Percentiles rank a stretch among this genome's conserved stretches.
Conservation (phyloP, 2,113 vertebrate species). For the Uria lomvia region DNA sequence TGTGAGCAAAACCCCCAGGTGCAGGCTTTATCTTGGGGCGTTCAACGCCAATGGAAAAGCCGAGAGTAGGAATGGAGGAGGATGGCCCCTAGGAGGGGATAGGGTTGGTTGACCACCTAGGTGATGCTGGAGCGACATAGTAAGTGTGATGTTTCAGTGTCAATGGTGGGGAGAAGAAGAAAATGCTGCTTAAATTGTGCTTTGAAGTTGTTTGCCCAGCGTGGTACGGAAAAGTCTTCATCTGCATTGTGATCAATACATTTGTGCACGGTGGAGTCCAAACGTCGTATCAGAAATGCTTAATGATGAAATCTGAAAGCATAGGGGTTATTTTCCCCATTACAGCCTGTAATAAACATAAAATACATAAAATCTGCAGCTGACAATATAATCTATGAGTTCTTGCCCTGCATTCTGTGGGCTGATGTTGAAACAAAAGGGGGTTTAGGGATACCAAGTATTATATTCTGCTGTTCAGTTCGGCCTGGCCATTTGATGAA, state of each 20-base stretch:
- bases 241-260: not conserved
- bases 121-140: not conserved
- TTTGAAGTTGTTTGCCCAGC: not conserved
- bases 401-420: not conserved
- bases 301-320: not conserved
- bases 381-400: not conserved
- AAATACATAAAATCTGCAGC: not conserved
- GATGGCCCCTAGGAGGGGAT: not conserved
- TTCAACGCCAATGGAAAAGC: not conserved
- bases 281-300: not conserved
- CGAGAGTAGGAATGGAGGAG: not conserved
- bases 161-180: not conserved
- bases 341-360: not conserved
- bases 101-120: not conserved
- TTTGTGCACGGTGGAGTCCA: not conserved
- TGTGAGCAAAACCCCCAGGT: not conserved
- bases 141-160: not conserved
- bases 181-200: not conserved
- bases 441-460: not conserved
- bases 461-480: rapidly evolving
- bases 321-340: not conserved
- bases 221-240: not conserved
- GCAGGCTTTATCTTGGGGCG: not conserved
- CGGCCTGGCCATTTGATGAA: not conserved
- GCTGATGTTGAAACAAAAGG: not conserved